Conservation (phyloP, 2,888 invertebrate genomes). For the Xanthia icteritia region DNA sequence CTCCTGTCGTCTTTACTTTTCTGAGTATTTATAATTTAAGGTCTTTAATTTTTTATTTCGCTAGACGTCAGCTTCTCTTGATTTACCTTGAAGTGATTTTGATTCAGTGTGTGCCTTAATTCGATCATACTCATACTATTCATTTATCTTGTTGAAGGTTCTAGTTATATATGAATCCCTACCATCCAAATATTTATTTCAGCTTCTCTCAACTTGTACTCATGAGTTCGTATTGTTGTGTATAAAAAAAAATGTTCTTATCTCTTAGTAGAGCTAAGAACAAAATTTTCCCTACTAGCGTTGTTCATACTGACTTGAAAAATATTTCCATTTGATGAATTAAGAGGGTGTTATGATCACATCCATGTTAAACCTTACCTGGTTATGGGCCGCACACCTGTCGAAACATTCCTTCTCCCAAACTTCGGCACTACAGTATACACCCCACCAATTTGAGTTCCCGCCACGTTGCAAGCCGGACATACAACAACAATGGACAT, state of each 20-base stretch:
- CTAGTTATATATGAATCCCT: neutral
- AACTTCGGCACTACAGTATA: conserved; percentile 75
- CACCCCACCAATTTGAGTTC: conserved; percentile 71
- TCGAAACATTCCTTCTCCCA: conserved; percentile 85
- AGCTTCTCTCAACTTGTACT: neutral
- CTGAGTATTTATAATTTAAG: neutral
- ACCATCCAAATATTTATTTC: neutral
- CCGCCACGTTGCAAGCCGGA: conserved; percentile 59
- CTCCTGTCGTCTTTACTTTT: neutral
- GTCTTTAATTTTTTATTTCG: neutral
- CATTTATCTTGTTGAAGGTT: neutral
- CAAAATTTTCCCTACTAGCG: too few relatives aligned
- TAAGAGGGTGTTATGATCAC: conserved; percentile 28
- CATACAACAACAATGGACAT: conserved; percentile 68
- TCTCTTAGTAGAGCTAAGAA: neutral
- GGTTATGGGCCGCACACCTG: conserved; percentile 81
- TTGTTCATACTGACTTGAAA: neutral
- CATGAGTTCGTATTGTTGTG: neutral
- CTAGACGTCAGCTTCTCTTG: neutral
- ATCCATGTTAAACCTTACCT: conserved; percentile 73
- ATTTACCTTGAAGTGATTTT: neutral
- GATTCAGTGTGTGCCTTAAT: neutral
- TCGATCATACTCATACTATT: too few relatives aligned
- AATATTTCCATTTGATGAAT: neutral
- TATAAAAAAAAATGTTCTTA: neutral